Conservation (phyloP, 2,113 vertebrate genomes). For the Petrocephalus microphthalmus region DNA sequence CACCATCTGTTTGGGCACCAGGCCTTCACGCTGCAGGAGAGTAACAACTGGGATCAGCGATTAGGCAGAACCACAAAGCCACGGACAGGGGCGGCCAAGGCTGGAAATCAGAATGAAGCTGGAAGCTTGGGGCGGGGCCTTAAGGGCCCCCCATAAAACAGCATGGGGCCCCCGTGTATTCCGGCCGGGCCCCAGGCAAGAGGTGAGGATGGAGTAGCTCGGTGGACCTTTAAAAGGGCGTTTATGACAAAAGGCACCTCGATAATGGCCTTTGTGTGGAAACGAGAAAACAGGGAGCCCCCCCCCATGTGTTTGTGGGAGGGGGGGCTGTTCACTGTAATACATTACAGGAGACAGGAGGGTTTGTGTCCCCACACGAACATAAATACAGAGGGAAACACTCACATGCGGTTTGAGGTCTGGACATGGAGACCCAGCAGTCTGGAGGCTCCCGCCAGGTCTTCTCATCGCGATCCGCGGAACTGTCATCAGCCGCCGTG, state of each 20-base stretch:
- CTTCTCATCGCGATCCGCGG: not conserved
- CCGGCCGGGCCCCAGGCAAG: not conserved
- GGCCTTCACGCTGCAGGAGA: slow-evolving; percentile 10
- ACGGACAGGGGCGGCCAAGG: slow-evolving; percentile 41
- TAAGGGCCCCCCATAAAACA: slow-evolving; percentile 39
- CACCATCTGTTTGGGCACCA: slow-evolving; percentile 25
- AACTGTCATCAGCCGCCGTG: not conserved
- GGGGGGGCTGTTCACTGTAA: not conserved
- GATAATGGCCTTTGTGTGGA: not conserved
- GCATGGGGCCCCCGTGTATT: slow-evolving; percentile 20
- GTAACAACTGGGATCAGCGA: slow-evolving; percentile 33
- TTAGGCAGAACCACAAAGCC: slow-evolving; percentile 38
- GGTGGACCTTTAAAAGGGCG: not conserved
- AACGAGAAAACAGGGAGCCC: not conserved
- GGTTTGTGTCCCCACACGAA: not conserved
- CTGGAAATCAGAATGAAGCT: slow-evolving; percentile 35
- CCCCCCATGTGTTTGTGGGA: not conserved
- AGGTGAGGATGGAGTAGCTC: not conserved
- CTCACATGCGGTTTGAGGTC: not conserved
- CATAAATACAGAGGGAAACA: not conserved
- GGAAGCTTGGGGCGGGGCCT: slow-evolving; percentile 35
- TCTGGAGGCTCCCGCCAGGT: not conserved
- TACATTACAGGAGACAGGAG: not conserved
- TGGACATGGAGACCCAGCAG: not conserved
- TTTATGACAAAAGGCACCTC: not conserved